A percentile compares a stretch with the other conserved stretches of the same genome.
Evolutionary conservation across 92 coral and sea anemone genomes (phyloP).

Genomic region (Umimayanthus chanpuru): DNA sequence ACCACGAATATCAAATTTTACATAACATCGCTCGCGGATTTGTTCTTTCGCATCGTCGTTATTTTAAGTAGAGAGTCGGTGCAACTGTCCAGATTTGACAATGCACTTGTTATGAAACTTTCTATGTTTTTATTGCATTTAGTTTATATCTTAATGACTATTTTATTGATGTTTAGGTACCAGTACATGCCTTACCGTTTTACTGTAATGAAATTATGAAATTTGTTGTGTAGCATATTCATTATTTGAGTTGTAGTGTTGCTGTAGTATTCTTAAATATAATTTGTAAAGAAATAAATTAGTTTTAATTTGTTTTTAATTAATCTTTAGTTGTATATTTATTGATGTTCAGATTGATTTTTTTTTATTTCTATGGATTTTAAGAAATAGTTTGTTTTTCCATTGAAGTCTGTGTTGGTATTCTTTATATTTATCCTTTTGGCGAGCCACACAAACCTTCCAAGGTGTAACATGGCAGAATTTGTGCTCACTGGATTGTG

Average conservation of each 20-base stretch:
- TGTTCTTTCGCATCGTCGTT: background rate
- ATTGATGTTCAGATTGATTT: no score
- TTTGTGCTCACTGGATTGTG: background rate
- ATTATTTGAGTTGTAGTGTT: no score
- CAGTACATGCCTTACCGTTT: background rate
- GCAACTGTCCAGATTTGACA: background rate
- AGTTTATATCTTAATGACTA: background rate
- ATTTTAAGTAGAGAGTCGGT: background rate
- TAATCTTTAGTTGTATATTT: background rate
- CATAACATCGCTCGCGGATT: background rate
- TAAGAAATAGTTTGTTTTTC: no score
- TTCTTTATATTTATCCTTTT: no score
- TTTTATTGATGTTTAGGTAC: background rate
- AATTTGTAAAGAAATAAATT: background rate
- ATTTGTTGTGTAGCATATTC: background rate
- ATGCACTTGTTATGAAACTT: background rate
- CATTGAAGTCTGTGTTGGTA: background rate
- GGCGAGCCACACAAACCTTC: background rate
- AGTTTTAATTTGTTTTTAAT: background rate
- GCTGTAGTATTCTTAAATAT: background rate
- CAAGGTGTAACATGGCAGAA: background rate
- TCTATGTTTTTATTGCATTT: background rate
- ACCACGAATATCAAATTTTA: background rate
- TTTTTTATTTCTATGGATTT: background rate
- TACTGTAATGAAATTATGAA: background rate